Percentiles rank a stretch among this genome's conserved stretches.
These are phyloP conservation scores for Aptenodytes patagonicus DNA, from an alignment of 2,113 vertebrate species.

Conservation along the genomic window DNA sequence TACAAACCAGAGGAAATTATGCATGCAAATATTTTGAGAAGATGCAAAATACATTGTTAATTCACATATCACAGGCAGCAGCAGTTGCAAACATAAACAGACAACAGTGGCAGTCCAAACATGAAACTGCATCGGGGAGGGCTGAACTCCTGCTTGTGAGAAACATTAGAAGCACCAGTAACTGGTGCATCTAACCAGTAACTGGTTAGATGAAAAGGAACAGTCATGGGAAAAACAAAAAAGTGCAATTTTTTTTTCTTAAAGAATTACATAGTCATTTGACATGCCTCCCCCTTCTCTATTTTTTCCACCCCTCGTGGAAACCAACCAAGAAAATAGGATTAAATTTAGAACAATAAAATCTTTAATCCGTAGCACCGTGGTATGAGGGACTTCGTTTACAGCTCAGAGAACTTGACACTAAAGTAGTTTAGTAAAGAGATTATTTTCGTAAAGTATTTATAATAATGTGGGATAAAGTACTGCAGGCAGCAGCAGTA, in stretches of 20 bases:
- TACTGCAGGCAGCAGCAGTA: constrained; percentile 22
- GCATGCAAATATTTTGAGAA: not conserved
- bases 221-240: not conserved
- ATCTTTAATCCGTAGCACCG: constrained; percentile 53
- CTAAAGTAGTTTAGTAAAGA: constrained; percentile 33
- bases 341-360: constrained; percentile 53
- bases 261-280: not conserved
- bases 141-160: not conserved
- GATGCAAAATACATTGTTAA: not conserved
- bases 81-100: not conserved
- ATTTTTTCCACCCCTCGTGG: not conserved
- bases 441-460: constrained; percentile 56
- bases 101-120: not conserved
- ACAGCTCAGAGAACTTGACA: constrained; percentile 12
- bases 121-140: not conserved
- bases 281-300: constrained; percentile 17
- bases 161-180: not conserved
- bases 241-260: not conserved
- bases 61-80: not conserved
- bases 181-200: not conserved
- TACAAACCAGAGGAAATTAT: not conserved
- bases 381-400: not conserved
- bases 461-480: constrained; percentile 18
- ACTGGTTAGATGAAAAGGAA: not conserved
- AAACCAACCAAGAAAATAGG: constrained; percentile 52